A percentile compares a stretch with the other conserved stretches of the same genome.
Evolutionary conservation across 2,113 vertebrate species (phyloP).

Genomic region (Cyphomyrus plagiostoma): DNA sequence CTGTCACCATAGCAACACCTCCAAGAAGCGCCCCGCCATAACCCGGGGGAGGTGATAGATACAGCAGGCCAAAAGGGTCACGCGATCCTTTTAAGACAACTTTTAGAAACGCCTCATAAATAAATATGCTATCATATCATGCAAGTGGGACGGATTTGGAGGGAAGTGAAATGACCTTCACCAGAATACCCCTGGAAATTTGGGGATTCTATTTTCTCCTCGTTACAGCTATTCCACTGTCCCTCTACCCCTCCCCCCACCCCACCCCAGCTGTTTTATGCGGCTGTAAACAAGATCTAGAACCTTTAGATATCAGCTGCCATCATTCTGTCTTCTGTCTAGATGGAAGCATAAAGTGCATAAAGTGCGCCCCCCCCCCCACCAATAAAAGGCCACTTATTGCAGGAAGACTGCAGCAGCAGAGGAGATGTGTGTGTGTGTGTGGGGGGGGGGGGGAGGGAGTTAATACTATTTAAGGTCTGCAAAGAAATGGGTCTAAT

Average conservation of each 20-base stretch:
- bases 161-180: background rate
- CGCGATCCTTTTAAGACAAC: background rate
- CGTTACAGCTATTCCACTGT: background rate
- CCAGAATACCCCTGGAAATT: background rate
- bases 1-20: background rate
- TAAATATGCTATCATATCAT: background rate
- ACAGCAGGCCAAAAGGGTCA: background rate
- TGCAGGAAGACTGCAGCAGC: background rate
- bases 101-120: background rate
- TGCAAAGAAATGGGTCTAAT: background rate
- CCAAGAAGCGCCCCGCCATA: background rate
- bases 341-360: background rate
- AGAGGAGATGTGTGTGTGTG: background rate
- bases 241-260: background rate
- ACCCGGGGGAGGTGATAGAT: background rate
- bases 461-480: background rate
- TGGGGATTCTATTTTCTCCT: background rate
- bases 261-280: background rate
- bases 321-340: background rate
- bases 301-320: background rate
- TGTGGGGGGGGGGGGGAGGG: background rate
- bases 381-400: background rate
- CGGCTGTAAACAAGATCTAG: background rate
- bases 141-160: background rate
- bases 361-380: background rate